Percentiles rank a stretch among this genome's conserved stretches.
Conservation (phyloP, 2,888 invertebrate genomes). For the Dichetophora obliterata region DNA sequence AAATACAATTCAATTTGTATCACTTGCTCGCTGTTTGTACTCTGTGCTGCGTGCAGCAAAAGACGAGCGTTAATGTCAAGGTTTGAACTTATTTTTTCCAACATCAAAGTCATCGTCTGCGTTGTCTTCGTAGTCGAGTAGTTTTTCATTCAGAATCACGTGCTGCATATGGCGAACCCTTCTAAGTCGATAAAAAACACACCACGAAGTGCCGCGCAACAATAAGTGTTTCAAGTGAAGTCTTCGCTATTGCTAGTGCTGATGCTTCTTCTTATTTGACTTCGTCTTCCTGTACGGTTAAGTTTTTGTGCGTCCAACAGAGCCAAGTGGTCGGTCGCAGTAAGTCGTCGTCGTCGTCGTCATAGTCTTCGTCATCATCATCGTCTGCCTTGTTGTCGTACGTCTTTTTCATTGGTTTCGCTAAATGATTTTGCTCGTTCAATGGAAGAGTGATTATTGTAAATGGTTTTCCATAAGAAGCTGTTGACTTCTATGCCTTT, state of each 20-base stretch:
- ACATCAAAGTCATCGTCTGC: constrained; percentile 9
- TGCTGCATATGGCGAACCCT: constrained; percentile 35
- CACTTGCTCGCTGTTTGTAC: constrained; percentile 40
- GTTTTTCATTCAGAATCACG: constrained; percentile 40
- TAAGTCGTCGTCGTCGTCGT: constrained; percentile 19
- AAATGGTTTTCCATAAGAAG: constrained; percentile 49
- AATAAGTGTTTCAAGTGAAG: constrained; percentile 28
- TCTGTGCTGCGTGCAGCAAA: constrained; percentile 37
- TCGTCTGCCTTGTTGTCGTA: constrained; percentile 45
- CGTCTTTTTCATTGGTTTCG: constrained; percentile 60
- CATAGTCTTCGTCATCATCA: constrained; percentile 38
- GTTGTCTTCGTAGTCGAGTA: constrained; percentile 3
- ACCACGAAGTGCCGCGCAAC: background rate
- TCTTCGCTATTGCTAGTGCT: background rate
- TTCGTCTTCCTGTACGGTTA: constrained; percentile 30
- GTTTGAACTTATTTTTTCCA: constrained; percentile 43
- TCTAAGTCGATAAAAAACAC: background rate
- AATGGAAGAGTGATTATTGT: constrained; percentile 70
- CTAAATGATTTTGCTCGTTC: constrained; percentile 71
- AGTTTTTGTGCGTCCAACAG: constrained; percentile 34
- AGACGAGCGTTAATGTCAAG: constrained; percentile 38
- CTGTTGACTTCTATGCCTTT: constrained; percentile 32
- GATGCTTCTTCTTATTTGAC: constrained; percentile 2
- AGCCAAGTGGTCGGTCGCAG: background rate
- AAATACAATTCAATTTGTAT: constrained; percentile 62